Percentiles rank a stretch among this genome's conserved stretches.
These are phyloP conservation scores for Hirundo rustica DNA, from an alignment of 2,797 vertebrate genomes.

Conservation along the genomic window DNA sequence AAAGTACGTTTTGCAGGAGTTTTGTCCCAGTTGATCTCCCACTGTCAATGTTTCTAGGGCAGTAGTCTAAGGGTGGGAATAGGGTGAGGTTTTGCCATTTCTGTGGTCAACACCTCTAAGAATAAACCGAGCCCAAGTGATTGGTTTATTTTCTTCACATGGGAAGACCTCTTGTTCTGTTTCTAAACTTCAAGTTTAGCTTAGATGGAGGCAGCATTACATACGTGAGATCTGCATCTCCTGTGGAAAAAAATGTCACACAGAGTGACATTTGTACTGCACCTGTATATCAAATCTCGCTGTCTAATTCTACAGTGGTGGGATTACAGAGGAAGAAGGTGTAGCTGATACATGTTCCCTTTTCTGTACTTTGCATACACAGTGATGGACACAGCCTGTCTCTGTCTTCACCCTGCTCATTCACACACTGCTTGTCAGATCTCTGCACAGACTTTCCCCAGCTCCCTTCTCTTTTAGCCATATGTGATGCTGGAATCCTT, in stretches of 20 bases:
- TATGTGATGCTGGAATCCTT: neutral
- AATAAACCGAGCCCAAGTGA: neutral
- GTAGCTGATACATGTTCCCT: neutral
- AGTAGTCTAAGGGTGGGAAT: neutral
- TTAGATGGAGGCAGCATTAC: neutral
- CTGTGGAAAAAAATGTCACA: neutral
- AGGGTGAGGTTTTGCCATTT: neutral
- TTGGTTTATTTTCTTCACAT: neutral
- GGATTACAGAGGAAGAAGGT: neutral
- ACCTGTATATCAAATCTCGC: neutral
- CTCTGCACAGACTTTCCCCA: neutral
- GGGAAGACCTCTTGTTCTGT: neutral
- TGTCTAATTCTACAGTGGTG: neutral
- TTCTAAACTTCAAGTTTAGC: neutral
- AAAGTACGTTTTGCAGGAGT: neutral
- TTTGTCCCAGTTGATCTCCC: neutral
- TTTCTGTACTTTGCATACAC: neutral
- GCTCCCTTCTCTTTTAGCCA: neutral
- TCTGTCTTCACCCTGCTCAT: neutral
- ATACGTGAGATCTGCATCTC: neutral
- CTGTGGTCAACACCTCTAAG: neutral
- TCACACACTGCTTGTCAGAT: neutral
- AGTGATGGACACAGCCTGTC: neutral
- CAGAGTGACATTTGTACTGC: neutral
- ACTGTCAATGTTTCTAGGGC: neutral